These are phyloP conservation scores for Calonectris borealis DNA, from an alignment of 2,113 vertebrate genomes.

Conservation along the genomic window DNA sequence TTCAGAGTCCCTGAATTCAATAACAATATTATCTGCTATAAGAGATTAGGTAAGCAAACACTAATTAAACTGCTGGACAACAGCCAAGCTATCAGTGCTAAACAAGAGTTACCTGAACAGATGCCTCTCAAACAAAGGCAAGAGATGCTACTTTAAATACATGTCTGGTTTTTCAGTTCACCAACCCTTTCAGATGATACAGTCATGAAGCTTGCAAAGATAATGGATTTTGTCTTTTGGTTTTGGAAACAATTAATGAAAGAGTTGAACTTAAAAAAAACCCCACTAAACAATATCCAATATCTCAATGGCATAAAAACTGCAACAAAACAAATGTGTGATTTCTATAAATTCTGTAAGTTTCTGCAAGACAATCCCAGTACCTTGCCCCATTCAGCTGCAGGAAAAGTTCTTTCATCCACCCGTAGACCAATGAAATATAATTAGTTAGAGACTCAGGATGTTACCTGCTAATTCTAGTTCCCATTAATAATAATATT, in stretches of 20 bases:
- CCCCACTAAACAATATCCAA: background rate
- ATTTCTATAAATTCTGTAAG: background rate
- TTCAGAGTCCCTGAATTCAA: slow-evolving; percentile 37
- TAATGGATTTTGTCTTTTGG: background rate
- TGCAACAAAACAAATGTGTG: accelerated
- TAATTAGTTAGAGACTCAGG: background rate
- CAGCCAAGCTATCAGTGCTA: slow-evolving; percentile 7
- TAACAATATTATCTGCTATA: slow-evolving; percentile 62
- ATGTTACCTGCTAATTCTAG: background rate
- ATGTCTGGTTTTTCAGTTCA: background rate
- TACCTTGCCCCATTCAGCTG: background rate
- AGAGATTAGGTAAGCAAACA: slow-evolving; percentile 53
- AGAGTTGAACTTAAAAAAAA: background rate
- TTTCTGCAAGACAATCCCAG: background rate
- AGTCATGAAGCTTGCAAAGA: background rate
- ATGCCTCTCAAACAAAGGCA: background rate
- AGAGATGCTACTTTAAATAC: background rate
- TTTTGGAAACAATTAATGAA: background rate
- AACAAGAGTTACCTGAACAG: slow-evolving; percentile 5
- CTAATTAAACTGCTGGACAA: slow-evolving; percentile 67
- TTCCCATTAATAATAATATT: too few relatives aligned
- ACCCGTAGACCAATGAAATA: background rate
- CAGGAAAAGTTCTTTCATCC: background rate
- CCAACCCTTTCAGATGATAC: background rate
- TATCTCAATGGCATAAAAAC: background rate